A percentile compares a stretch with the other conserved stretches of the same genome.
These are phyloP conservation scores for Cephalotes varians DNA, from an alignment of 2,888 invertebrate species.

Conservation along the genomic window DNA sequence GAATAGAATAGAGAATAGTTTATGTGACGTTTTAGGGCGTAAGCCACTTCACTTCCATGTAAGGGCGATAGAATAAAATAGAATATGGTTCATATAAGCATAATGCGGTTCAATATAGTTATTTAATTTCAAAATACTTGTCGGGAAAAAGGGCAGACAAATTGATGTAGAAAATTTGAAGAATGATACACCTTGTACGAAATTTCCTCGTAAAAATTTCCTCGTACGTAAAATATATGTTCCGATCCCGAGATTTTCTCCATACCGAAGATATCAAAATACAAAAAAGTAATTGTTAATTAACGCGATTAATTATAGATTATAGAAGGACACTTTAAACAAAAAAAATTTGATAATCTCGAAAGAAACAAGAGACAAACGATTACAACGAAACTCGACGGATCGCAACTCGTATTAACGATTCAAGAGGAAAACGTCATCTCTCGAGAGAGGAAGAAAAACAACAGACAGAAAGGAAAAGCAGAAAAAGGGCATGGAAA, in stretches of 20 bases:
- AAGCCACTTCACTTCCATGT: constrained; percentile 23
- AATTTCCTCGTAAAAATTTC: not conserved
- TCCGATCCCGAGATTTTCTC: not conserved
- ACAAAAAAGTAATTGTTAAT: not conserved
- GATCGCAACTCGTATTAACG: constrained; percentile 8
- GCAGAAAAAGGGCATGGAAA: constrained; percentile 29
- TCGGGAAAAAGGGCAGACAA: not conserved
- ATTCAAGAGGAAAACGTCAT: not conserved
- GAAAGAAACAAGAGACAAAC: not conserved
- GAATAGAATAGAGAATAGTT: constrained; percentile 32
- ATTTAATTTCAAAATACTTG: constrained; percentile 3
- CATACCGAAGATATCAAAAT: not conserved
- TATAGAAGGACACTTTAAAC: not conserved
- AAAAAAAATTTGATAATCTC: not conserved
- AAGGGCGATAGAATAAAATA: constrained; percentile 19
- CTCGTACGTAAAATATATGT: not conserved
- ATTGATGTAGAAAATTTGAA: not conserved
- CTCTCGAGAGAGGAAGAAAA: not conserved
- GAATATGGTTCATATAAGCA: not conserved
- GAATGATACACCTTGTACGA: not conserved
- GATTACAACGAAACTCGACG: not conserved
- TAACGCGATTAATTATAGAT: not conserved
- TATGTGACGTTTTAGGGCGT: constrained; percentile 38
- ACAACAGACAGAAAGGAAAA: not conserved
- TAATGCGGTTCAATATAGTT: not conserved